Conservation (phyloP, 2,113 vertebrate species). For the Gallinago undulata region DNA sequence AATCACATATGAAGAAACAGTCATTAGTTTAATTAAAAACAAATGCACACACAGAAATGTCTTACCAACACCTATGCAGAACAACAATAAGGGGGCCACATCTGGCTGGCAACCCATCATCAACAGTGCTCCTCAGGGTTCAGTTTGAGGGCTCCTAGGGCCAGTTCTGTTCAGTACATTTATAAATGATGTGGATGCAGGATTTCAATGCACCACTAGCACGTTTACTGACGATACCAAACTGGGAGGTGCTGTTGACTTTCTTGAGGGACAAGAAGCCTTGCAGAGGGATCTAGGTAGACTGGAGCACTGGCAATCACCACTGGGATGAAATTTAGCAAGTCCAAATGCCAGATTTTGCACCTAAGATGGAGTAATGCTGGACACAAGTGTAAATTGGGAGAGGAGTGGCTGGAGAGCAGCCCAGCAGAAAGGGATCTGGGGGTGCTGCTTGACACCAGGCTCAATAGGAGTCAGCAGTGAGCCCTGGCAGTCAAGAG, state of each 20-base stretch:
- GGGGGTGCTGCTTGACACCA: neutral
- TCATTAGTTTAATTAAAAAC: neutral
- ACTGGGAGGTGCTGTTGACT: neutral
- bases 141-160: neutral
- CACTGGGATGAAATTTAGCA: neutral
- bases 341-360: neutral
- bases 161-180: neutral
- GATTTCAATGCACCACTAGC: neutral
- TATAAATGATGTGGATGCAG: neutral
- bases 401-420: neutral
- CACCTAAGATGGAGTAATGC: neutral
- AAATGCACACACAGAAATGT: neutral
- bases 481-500: neutral
- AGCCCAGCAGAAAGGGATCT: neutral
- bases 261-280: neutral
- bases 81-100: neutral
- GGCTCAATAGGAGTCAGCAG: neutral
- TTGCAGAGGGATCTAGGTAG: neutral
- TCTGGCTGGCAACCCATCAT: neutral
- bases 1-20: neutral
- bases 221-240: neutral
- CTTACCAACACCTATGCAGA: neutral
- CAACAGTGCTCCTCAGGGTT: neutral
- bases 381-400: neutral
- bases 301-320: neutral